Percentiles rank a stretch among this genome's conserved stretches.
Conservation (phyloP, 2,797 vertebrate genomes). For the Paratrypauchen microcephalus region DNA sequence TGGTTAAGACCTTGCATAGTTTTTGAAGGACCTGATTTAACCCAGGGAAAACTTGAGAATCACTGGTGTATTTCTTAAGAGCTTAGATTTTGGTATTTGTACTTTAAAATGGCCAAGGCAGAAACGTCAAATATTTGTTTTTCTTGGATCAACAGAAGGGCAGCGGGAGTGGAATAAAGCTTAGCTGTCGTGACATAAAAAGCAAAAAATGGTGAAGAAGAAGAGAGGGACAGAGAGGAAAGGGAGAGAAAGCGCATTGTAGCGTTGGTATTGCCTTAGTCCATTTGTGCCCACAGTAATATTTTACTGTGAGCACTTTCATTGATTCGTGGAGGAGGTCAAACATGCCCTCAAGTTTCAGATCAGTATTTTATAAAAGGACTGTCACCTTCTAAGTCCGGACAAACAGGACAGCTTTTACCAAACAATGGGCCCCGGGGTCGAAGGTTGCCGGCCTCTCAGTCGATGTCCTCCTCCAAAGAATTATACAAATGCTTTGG, state of each 20-base stretch:
- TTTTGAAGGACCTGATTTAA: not conserved
- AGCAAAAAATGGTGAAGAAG: not conserved
- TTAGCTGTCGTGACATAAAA: not conserved
- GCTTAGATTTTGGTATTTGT: not conserved
- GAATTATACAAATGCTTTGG: not conserved
- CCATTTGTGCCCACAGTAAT: not conserved
- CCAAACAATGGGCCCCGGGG: not conserved
- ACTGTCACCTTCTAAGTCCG: conserved; percentile 23
- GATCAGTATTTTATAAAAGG: conserved; percentile 45
- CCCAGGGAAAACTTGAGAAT: not conserved
- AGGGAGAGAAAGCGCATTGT: not conserved
- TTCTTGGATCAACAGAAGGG: not conserved
- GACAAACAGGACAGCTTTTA: not conserved
- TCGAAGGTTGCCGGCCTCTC: not conserved
- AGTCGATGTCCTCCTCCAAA: not conserved
- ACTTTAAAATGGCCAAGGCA: conserved; percentile 2
- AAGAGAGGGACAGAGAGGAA: not conserved
- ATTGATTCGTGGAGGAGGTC: conserved; percentile 29
- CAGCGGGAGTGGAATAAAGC: conserved; percentile 4
- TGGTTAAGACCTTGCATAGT: not conserved
- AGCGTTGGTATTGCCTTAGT: not conserved
- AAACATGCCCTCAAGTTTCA: conserved; percentile 41
- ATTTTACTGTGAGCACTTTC: conserved; percentile 29
- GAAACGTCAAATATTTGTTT: conserved; percentile 20
- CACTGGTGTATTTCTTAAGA: not conserved